Conservation (phyloP, 2,888 invertebrate species). For the Eilema griseolum region DNA sequence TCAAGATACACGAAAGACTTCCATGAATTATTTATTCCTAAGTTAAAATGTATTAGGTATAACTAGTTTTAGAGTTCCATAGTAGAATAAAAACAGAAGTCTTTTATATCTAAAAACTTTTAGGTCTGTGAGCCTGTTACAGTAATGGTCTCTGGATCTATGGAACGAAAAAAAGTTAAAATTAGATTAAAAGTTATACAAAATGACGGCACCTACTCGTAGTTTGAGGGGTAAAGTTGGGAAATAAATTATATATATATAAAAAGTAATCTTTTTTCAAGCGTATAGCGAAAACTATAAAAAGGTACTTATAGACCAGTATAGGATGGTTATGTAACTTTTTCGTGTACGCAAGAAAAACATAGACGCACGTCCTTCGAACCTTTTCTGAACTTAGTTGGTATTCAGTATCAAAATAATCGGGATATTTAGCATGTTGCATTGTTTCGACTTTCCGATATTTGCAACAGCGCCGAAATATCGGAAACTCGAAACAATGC, state of each 20-base stretch:
- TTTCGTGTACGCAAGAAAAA: too few relatives aligned
- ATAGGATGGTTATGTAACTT: too few relatives aligned
- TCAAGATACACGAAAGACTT: neutral
- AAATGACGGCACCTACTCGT: neutral
- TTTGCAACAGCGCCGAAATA: too few relatives aligned
- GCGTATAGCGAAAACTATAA: neutral
- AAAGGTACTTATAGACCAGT: neutral
- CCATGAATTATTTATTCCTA: neutral
- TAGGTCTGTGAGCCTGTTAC: conserved; percentile 14
- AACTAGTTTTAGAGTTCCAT: neutral
- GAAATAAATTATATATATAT: neutral
- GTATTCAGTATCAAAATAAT: too few relatives aligned
- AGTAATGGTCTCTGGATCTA: conserved; percentile 42
- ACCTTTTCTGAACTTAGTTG: too few relatives aligned
- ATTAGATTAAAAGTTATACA: conserved; percentile 37
- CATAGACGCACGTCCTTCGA: too few relatives aligned
- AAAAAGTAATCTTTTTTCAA: neutral
- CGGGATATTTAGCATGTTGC: too few relatives aligned
- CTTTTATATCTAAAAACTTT: neutral
- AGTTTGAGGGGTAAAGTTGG: neutral
- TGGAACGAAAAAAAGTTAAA: conserved; percentile 29
- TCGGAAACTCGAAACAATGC: too few relatives aligned
- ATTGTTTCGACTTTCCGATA: too few relatives aligned
- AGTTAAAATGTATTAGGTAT: neutral
- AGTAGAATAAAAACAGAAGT: neutral